Evolutionary conservation across 2,888 invertebrate species (phyloP), one percentile per base, ranked within the genome.

Genomic region (Zonitis immaculata): DNA sequence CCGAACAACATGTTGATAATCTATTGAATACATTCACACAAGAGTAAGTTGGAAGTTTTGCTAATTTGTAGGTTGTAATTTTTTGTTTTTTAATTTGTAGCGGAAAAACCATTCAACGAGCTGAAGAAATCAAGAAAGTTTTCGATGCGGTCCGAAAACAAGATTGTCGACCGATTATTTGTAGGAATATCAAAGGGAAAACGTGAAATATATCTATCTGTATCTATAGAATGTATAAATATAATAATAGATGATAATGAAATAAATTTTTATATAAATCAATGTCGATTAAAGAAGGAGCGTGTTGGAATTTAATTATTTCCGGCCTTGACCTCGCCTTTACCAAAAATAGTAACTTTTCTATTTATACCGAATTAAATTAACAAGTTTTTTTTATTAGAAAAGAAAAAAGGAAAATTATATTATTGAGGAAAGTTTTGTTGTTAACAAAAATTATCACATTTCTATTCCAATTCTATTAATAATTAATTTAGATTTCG

Each of bases 61-160:
- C 22, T 32, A 20, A 44, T 50, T 32, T 11, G 18, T 11, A 30
- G n/a, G n/a, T n/a, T 16, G 6, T 18, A 42, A 9, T n/a, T 8
- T 42, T 28, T 26, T 45, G 32, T 11, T 39, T 27, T 42, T 20
- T 28, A 44, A 44, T 47, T 45, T 70, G 44, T 59, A 76, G 76
- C 35, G 71, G 72, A 28, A 65, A 65, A 11, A 69, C 72, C 26
- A 53, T 67, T 11, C 58, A 66, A 39, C 65, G 66, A 50, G 66
- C 69, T 6, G 69, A 71, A 25, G 73, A 73, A 27, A 59, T 76
- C 47, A 69, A 69, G 52, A 69, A 66, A 53, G 64, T 76, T 22
- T 72, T 75, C 51, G 70, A 70, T 30, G 75, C 76, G 5, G 73
- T 75, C 1, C 70, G 68, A 57, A 66, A 62, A 32, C 66, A 67